Conservation (phyloP, 92 coral and sea anemone genomes). For the Diadumene lineata region DNA sequence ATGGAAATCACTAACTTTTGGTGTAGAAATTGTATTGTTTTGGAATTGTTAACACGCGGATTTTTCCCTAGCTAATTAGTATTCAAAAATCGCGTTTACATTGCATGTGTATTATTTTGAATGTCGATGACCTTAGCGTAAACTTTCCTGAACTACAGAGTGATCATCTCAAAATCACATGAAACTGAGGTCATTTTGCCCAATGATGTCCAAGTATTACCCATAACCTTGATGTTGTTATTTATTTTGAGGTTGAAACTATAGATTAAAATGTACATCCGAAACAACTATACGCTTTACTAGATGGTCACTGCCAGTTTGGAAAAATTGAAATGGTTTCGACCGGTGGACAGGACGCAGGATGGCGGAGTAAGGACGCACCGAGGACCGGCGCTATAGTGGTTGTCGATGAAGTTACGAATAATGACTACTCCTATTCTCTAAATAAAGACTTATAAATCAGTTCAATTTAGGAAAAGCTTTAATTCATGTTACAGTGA, state of each 20-base stretch:
- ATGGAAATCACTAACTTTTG: conserved; percentile 3
- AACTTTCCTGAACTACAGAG: conserved; percentile 16
- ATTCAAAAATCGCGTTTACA: conserved; percentile 23
- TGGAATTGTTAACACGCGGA: not conserved
- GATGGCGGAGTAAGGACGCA: not conserved
- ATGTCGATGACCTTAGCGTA: conserved; percentile 13
- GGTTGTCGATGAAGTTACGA: no score
- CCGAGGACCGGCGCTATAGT: no score
- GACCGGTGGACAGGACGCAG: conserved; percentile 1
- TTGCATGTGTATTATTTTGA: conserved; percentile 17
- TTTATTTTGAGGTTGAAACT: conserved; percentile 14
- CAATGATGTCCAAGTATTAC: not conserved
- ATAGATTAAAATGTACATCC: conserved; percentile 28
- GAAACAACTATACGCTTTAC: conserved; percentile 26
- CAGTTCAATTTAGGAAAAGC: no score
- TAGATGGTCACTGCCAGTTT: conserved; percentile 31
- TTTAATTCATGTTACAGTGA: no score
- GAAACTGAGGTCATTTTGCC: not conserved
- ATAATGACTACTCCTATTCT: no score
- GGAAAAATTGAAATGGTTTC: conserved; percentile 33
- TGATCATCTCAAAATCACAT: not conserved
- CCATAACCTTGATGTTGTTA: conserved; percentile 19
- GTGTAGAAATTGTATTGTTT: conserved; percentile 11
- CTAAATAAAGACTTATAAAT: no score
- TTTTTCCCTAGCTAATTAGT: conserved; percentile 33